phyloP scores from a whole-genome alignment of 2,888 invertebrate species.

The Cephus sareptanus region DNA sequence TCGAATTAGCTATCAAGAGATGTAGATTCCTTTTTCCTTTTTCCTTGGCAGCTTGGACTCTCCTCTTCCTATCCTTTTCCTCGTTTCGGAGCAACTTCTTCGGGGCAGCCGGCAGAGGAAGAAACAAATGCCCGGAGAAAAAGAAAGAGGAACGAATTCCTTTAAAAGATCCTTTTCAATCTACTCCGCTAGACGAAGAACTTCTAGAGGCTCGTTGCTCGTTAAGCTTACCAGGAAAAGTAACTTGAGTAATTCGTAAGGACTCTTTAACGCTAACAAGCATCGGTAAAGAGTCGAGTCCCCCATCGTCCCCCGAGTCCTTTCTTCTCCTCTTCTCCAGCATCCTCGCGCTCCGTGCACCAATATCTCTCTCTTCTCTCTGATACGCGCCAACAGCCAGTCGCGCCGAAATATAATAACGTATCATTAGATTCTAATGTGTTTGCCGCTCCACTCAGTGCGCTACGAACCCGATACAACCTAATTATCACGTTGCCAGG shows the following conservation, averaged over 20 bases:
- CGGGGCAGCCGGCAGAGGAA: constrained; percentile 1
- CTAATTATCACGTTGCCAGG: constrained; percentile 54
- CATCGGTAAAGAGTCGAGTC: too few species aligned
- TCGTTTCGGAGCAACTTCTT: neutral
- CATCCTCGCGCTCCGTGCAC: neutral
- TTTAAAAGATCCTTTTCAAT: constrained; percentile 7
- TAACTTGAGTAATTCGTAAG: constrained; percentile 28
- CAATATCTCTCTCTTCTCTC: neutral
- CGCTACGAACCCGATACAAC: constrained; percentile 58
- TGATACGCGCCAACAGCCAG: constrained; percentile 13
- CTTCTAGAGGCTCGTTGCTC: constrained; percentile 13
- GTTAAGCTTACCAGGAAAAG: constrained; percentile 35
- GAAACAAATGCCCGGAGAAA: constrained; percentile 20
- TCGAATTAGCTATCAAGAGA: too few species aligned
- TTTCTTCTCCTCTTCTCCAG: neutral
- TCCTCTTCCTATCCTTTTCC: too few species aligned
- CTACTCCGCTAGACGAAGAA: neutral
- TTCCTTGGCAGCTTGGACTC: too few species aligned
- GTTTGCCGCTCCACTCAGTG: constrained; percentile 39
- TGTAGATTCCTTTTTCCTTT: too few species aligned
- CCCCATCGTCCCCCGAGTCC: neutral
- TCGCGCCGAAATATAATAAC: constrained; percentile 50
- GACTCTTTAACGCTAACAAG: too few species aligned
- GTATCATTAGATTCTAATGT: constrained; percentile 56
- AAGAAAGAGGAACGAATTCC: neutral